Evolutionary conservation across 2,888 invertebrate genomes (phyloP), one percentile per base, ranked within the genome.

Genomic region (Cheilosia vulpina): DNA sequence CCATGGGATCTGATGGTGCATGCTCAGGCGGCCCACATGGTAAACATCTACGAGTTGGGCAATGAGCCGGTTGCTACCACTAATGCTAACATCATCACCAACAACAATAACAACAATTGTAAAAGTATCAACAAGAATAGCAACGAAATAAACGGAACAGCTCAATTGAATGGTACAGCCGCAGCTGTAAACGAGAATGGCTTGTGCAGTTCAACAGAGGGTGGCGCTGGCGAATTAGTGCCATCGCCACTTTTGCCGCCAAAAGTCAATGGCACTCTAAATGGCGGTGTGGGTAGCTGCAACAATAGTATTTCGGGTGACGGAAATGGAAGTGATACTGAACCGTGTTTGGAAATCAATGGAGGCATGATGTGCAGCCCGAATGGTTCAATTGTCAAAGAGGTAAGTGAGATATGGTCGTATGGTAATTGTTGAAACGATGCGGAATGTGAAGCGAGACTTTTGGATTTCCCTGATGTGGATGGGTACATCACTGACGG

Each of bases 1-100:
- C 95, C 95, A 80, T 95, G 95, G 95, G 95, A 95, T 92, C 92
- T 95, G 88, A 94, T 95, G 94, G 95, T 95, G 71, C 95, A 95
- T 91, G 94, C 94, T 84, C 95, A 95, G 89, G 94, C 95, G 53
- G 94, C 94, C 68, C 95, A 95, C 91, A 94, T 94, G 94, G 93
- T 95, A 90, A 94, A 94, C 92, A 95, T 95, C 90, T 95, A 95
- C 93, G 94, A 95, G 92, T 93, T 94, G 89, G 94, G 94, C 88
- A 90, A 90, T 88, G 92, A 92, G 89, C 89, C 89, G 72, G 88
- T 68, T 73, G 88, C 80, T 66, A 88, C 71, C 81, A 87, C 31
- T 77, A 87, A 47, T 80, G 87, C 75, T 65, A 87, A 55, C 78
- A 87, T 77, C 71, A 80, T 38, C 79, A 88, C 57, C 81, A 87